Percentiles rank a stretch among this genome's conserved stretches.
phyloP scores from a whole-genome alignment of 2,113 vertebrate species.

The Dasyprocta punctata region DNA sequence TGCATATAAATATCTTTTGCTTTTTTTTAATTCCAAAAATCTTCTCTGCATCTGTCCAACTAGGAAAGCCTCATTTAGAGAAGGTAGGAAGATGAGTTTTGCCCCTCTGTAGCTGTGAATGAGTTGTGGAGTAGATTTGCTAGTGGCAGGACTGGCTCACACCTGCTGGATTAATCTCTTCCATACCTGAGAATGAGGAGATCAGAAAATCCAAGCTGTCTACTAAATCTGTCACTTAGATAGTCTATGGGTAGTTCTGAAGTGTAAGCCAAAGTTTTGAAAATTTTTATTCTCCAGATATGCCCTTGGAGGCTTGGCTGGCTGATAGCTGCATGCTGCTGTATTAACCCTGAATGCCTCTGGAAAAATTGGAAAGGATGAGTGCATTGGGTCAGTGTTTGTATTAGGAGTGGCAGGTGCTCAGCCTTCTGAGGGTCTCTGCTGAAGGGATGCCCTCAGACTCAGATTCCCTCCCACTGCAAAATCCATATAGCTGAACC shows the following conservation, averaged over 20 bases:
- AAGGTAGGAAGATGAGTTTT: not conserved
- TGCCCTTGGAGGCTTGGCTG: not conserved
- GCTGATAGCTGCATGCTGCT: not conserved
- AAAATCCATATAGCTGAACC: not conserved
- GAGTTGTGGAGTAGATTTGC: not conserved
- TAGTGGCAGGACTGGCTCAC: not conserved
- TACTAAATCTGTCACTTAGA: not conserved
- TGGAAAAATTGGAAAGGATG: not conserved
- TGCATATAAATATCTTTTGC: not conserved
- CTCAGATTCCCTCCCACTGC: not conserved
- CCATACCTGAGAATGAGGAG: not conserved
- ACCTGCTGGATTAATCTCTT: not conserved
- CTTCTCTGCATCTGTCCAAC: not conserved
- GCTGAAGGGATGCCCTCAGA: not conserved
- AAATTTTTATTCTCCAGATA: not conserved
- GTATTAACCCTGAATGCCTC: not conserved
- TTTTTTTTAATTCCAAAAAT: not conserved
- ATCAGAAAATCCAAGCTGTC: not conserved
- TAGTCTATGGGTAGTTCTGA: not conserved
- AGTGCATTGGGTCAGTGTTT: not conserved
- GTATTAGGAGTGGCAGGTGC: not conserved
- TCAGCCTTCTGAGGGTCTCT: not conserved
- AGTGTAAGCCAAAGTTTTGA: not conserved
- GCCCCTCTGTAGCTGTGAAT: not conserved
- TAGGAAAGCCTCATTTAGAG: not conserved